Percentiles rank a stretch among this genome's conserved stretches.
Evolutionary conservation across 2,888 invertebrate genomes (phyloP).

Genomic region (Capitulum mitella): DNA sequence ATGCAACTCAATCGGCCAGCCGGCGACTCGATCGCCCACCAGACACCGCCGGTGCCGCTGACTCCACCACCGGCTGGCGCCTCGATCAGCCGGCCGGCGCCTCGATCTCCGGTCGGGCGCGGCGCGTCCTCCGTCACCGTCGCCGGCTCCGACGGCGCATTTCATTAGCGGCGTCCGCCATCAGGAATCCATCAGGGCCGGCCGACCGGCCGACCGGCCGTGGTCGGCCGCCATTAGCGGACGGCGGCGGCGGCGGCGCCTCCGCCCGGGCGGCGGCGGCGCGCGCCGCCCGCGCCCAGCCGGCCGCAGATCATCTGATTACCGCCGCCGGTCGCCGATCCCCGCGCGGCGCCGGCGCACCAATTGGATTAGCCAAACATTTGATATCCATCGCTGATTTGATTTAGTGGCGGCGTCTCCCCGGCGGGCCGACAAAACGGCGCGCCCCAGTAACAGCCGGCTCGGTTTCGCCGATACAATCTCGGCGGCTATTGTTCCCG

Average conservation of each 20-base stretch:
- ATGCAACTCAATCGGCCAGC: too few species aligned
- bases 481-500: neutral
- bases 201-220: too few species aligned
- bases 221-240: neutral
- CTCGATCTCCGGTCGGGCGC: too few species aligned
- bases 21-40: too few species aligned
- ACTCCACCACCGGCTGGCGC: too few species aligned
- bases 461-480: neutral
- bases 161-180: neutral
- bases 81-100: too few species aligned
- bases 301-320: neutral
- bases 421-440: neutral
- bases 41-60: too few species aligned
- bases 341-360: neutral
- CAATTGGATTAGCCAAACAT: conserved; percentile 18
- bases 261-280: neutral
- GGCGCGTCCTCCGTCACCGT: neutral
- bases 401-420: conserved; percentile 15
- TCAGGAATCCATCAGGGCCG: neutral
- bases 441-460: conserved; percentile 4
- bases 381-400: conserved; percentile 23
- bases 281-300: too few species aligned
- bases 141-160: neutral
- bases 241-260: neutral
- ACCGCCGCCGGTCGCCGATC: neutral